These are phyloP conservation scores for Antedon bifida DNA, from an alignment of 35 echinoderm and acorn worm genomes.

Conservation along the genomic window DNA sequence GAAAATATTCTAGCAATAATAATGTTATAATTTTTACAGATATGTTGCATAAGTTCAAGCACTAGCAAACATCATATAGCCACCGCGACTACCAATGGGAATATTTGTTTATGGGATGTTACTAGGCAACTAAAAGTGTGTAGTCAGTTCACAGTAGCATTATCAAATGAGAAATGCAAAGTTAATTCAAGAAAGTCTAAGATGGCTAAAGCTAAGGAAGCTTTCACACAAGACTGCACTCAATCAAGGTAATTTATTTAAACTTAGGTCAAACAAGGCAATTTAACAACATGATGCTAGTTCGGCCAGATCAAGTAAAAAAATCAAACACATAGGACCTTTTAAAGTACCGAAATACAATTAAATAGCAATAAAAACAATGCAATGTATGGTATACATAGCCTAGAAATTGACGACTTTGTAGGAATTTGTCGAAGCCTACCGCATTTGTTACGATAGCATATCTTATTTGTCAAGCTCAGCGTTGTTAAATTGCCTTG, in stretches of 20 bases:
- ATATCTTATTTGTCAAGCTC: no score
- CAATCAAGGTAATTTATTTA: no score
- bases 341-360: no score
- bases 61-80: conserved; percentile 47
- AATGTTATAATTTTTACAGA: conserved; percentile 30
- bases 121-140: conserved; percentile 63
- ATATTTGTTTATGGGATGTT: conserved; percentile 93
- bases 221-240: background rate
- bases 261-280: background rate
- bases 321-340: no score
- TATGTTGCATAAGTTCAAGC: conserved; percentile 59
- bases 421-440: no score
- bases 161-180: background rate
- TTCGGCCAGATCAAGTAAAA: no score
- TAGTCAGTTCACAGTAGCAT: conserved; percentile 1
- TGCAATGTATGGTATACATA: no score
- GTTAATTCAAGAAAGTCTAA: background rate
- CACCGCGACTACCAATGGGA: conserved; percentile 65
- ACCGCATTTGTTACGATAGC: no score
- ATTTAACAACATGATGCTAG: no score
- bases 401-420: no score
- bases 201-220: background rate
- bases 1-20: background rate
- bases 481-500: no score
- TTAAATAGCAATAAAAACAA: no score